A percentile compares a stretch with the other conserved stretches of the same genome.
phyloP scores from a whole-genome alignment of 2,113 vertebrate genomes.

The Fulmarus glacialis region DNA sequence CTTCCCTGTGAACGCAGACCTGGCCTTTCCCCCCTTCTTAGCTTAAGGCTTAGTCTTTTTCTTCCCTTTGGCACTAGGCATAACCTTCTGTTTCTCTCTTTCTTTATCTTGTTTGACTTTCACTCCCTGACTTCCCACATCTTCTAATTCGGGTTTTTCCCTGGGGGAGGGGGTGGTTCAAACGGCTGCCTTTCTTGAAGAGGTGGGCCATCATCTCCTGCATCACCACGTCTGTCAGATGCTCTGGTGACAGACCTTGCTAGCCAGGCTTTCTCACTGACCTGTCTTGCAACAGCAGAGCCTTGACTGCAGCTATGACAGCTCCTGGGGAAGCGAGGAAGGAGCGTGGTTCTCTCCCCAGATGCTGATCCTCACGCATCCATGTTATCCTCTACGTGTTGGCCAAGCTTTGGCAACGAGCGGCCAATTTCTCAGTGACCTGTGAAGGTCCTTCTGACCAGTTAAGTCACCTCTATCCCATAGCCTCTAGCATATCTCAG shows the following conservation, averaged over 20 bases:
- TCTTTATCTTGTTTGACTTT: constrained; percentile 25
- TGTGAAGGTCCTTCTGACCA: not conserved
- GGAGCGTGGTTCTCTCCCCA: accelerated
- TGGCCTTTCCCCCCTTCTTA: constrained; percentile 23
- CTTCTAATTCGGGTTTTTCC: not conserved
- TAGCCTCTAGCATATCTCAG: not conserved
- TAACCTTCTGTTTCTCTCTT: not conserved
- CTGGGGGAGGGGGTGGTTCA: not conserved
- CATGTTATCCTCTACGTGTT: accelerated
- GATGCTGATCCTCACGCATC: not conserved
- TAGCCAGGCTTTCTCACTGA: not conserved
- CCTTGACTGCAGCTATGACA: not conserved
- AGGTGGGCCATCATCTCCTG: not conserved
- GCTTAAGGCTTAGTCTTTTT: constrained; percentile 5
- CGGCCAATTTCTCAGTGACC: not conserved
- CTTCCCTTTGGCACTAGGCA: constrained; percentile 9
- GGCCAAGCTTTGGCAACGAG: not conserved
- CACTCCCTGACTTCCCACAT: not conserved
- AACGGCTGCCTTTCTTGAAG: not conserved
- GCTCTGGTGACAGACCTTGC: not conserved
- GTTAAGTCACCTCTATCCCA: not conserved
- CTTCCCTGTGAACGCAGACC: not conserved
- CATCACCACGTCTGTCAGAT: not conserved
- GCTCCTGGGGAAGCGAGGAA: accelerated
- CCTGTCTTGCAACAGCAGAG: not conserved